phyloP scores from a whole-genome alignment of 2,888 invertebrate genomes.

The Pterostichus niger region DNA sequence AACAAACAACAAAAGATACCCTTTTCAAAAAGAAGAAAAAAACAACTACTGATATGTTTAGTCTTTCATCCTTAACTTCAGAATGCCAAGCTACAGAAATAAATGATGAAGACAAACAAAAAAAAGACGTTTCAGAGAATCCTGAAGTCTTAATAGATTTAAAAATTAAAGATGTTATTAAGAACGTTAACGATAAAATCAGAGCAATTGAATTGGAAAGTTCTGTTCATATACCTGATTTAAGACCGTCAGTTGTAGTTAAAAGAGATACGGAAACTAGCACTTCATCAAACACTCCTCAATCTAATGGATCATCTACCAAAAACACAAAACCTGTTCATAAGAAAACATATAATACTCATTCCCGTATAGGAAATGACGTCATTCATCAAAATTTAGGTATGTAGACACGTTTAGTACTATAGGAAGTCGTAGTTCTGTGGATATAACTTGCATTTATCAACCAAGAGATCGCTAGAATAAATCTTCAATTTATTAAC shows the following conservation, averaged over 20 bases:
- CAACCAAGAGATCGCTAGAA: too few relatives aligned
- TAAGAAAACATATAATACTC: too few relatives aligned
- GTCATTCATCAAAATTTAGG: too few relatives aligned
- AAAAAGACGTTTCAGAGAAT: background rate
- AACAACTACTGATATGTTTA: too few relatives aligned
- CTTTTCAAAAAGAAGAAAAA: background rate
- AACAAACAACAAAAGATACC: background rate
- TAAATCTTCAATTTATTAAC: too few relatives aligned
- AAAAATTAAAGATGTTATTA: background rate
- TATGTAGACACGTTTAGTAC: too few relatives aligned
- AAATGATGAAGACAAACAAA: background rate
- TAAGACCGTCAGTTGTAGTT: constrained; percentile 12
- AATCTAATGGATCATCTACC: background rate
- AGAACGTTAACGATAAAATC: background rate
- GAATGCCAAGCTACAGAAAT: background rate
- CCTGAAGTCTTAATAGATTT: background rate
- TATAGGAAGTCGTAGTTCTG: too few relatives aligned
- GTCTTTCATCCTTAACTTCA: background rate
- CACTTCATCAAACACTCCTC: background rate
- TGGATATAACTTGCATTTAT: too few relatives aligned
- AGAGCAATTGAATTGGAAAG: constrained; percentile 2
- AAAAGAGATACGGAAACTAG: constrained; percentile 3
- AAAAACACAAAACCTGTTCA: background rate
- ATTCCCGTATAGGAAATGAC: too few relatives aligned
- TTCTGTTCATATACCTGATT: constrained; percentile 18